These are phyloP conservation scores for Drosophila kuntzei DNA, from an alignment of 2,888 invertebrate genomes.

Conservation along the genomic window DNA sequence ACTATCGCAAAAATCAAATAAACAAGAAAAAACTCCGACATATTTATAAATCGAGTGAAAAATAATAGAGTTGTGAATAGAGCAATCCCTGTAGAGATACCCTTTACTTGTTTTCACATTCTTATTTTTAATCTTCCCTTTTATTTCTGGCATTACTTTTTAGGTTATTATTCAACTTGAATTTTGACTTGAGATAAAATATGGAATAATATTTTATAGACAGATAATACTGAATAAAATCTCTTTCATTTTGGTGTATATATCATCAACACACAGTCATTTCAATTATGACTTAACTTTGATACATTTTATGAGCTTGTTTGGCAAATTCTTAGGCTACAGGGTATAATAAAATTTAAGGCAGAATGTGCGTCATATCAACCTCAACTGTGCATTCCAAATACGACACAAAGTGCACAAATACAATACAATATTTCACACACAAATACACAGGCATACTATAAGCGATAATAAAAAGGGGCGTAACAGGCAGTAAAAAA, in stretches of 20 bases:
- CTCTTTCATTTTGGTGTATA: no score
- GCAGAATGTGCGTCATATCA: slow-evolving; percentile 15
- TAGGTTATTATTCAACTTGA: no score
- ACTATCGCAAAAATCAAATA: slow-evolving; percentile 51
- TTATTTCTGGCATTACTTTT: background rate
- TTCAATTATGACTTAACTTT: background rate
- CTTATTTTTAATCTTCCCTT: background rate
- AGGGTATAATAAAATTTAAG: slow-evolving; percentile 19
- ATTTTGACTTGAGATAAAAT: no score
- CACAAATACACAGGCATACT: slow-evolving; percentile 6
- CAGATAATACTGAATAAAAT: no score
- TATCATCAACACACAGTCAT: background rate
- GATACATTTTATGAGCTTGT: background rate
- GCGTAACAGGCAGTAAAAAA: slow-evolving; percentile 12
- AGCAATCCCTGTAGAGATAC: background rate
- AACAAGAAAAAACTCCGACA: slow-evolving; percentile 33
- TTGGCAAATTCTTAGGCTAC: background rate
- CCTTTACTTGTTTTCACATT: background rate
- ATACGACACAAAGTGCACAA: slow-evolving; percentile 32
- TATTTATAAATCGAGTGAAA: slow-evolving; percentile 40
- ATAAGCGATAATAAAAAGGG: slow-evolving; percentile 7
- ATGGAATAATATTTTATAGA: no score
- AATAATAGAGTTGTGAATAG: background rate
- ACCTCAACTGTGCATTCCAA: slow-evolving; percentile 19
- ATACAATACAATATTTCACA: slow-evolving; percentile 26